Evolutionary conservation across 2,797 vertebrate genomes (phyloP).

Genomic region (Carcharodon carcharias): DNA sequence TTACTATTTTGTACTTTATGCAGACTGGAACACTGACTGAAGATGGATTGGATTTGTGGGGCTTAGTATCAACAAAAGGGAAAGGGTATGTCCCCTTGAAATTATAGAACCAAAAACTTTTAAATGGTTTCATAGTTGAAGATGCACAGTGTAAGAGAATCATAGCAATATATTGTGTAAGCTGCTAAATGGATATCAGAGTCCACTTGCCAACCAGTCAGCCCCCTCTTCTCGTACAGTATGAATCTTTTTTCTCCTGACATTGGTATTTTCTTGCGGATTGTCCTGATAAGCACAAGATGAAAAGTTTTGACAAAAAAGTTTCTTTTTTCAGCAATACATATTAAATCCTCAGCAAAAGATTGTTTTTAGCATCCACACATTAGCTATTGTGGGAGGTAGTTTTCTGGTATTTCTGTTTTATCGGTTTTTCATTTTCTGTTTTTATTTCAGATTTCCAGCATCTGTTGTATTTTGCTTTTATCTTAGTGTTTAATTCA

Average conservation of each 20-base stretch:
- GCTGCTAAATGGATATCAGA: not conserved
- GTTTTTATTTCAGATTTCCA: no score
- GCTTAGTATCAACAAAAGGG: slow-evolving; percentile 28
- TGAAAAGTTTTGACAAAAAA: no score
- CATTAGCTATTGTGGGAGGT: not conserved
- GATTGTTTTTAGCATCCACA: not conserved
- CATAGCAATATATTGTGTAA: not conserved
- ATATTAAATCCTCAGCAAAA: not conserved
- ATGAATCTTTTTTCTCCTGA: no score
- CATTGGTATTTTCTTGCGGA: no score
- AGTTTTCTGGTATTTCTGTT: not conserved
- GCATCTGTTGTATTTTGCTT: no score
- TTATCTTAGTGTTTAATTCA: no score
- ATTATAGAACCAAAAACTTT: not conserved
- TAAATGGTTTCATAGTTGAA: not conserved
- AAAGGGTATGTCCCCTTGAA: slow-evolving; percentile 36
- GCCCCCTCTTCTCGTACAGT: no score
- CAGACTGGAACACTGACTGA: slow-evolving; percentile 40
- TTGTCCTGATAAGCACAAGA: no score
- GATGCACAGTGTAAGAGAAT: not conserved
- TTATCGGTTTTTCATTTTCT: no score
- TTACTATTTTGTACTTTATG: not conserved
- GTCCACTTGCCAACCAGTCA: no score
- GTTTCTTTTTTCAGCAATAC: not conserved
- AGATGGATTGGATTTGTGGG: slow-evolving; percentile 40